These are phyloP conservation scores for Dioctria rufipes DNA, from an alignment of 2,888 invertebrate species.

Conservation along the genomic window DNA sequence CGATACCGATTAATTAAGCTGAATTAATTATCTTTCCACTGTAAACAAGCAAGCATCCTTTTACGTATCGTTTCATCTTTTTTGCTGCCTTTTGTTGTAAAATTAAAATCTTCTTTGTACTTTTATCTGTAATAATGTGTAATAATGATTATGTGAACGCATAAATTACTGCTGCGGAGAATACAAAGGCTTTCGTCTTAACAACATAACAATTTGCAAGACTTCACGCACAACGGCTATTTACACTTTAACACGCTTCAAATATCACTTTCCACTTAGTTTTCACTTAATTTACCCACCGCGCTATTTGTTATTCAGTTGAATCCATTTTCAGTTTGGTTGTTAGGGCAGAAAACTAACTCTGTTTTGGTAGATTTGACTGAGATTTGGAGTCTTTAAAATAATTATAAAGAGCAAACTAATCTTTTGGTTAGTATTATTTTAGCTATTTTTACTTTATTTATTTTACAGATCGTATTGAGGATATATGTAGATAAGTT, in stretches of 20 bases:
- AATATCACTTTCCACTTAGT: not conserved
- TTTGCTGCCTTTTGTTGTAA: not conserved
- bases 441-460: too few relatives aligned
- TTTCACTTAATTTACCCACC: not conserved
- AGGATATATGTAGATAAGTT: too few relatives aligned
- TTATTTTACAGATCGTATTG: too few relatives aligned
- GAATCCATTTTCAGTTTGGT: not conserved
- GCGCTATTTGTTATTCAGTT: not conserved
- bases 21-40: too few relatives aligned
- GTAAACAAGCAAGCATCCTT: too few relatives aligned
- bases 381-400: too few relatives aligned
- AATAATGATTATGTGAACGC: not conserved
- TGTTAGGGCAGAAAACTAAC: not conserved
- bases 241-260: constrained; percentile 5
- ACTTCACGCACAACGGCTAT: not conserved
- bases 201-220: not conserved
- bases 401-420: too few relatives aligned
- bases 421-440: too few relatives aligned
- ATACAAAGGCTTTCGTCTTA: constrained; percentile 5
- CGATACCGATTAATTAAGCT: too few relatives aligned
- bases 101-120: not conserved
- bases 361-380: too few relatives aligned
- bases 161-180: not conserved
- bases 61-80: not conserved
- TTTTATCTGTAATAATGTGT: constrained; percentile 3